Conservation (phyloP, 2,797 vertebrate genomes). For the Oreonectes daqikongensis region DNA sequence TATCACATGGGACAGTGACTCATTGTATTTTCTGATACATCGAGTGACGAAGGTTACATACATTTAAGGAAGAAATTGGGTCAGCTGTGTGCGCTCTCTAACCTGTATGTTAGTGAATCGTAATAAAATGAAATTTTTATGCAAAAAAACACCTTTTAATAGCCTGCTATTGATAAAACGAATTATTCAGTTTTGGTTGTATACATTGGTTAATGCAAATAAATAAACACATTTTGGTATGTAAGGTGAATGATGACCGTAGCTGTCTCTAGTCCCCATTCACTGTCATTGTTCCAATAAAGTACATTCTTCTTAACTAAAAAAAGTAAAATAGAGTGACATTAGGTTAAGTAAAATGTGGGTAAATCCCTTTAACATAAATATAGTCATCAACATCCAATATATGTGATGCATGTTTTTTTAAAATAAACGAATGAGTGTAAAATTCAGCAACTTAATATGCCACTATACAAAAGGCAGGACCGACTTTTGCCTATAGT, state of each 20-base stretch:
- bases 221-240: too few species aligned
- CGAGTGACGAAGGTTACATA: constrained; percentile 25
- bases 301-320: not conserved
- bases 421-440: constrained; percentile 20
- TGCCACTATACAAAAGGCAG: not conserved
- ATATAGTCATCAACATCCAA: too few species aligned
- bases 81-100: not conserved
- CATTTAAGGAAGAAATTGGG: constrained; percentile 21
- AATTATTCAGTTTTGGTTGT: not conserved
- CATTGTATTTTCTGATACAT: constrained; percentile 41
- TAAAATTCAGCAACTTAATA: constrained; percentile 40
- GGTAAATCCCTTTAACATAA: too few species aligned
- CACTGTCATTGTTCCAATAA: not conserved
- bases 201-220: too few species aligned
- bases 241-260: not conserved
- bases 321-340: too few species aligned
- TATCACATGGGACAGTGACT: constrained; percentile 58
- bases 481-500: not conserved
- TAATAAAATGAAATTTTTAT: too few species aligned
- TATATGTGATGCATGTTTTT: constrained; percentile 3
- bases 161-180: not conserved
- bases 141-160: not conserved
- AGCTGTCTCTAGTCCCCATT: not conserved
- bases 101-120: too few species aligned
- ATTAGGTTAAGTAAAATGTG: too few species aligned